Conservation (phyloP, 2,113 vertebrate genomes). For the Chaenogobius annularis region DNA sequence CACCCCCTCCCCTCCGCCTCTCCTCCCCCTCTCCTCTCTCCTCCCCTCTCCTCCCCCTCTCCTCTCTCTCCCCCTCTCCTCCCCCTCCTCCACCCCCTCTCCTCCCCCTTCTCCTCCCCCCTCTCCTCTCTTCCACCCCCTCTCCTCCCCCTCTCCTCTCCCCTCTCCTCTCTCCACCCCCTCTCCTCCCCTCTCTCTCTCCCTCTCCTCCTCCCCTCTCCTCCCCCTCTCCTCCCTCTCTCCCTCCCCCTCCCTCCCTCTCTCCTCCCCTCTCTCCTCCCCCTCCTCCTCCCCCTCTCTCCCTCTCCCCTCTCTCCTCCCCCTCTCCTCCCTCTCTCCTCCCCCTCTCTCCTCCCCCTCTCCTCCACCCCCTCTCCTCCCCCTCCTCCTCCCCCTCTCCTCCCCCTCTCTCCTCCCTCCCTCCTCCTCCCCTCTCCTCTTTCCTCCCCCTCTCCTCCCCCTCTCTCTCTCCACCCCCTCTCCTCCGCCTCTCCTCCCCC, state of each 20-base stretch:
- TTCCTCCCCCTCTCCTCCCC: neutral
- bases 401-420: neutral
- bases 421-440: no score
- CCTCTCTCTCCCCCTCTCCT: neutral
- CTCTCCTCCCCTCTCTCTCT: no score
- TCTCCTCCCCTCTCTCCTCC: neutral
- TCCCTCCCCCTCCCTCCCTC: no score
- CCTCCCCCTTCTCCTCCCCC: neutral
- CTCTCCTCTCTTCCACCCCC: no score
- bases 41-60: neutral
- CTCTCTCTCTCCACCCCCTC: neutral
- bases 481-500: neutral
- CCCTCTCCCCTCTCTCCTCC: no score
- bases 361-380: no score
- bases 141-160: no score
- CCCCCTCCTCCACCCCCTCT: neutral
- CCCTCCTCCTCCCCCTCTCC: neutral
- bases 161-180: no score
- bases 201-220: no score
- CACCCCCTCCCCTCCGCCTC: neutral
- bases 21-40: neutral
- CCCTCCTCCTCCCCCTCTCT: no score
- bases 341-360: neutral
- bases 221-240: no score
- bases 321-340: neutral